Percentiles rank a stretch among this genome's conserved stretches.
Evolutionary conservation across 2,113 vertebrate genomes (phyloP).

Genomic region (Pristiophorus japonicus): DNA sequence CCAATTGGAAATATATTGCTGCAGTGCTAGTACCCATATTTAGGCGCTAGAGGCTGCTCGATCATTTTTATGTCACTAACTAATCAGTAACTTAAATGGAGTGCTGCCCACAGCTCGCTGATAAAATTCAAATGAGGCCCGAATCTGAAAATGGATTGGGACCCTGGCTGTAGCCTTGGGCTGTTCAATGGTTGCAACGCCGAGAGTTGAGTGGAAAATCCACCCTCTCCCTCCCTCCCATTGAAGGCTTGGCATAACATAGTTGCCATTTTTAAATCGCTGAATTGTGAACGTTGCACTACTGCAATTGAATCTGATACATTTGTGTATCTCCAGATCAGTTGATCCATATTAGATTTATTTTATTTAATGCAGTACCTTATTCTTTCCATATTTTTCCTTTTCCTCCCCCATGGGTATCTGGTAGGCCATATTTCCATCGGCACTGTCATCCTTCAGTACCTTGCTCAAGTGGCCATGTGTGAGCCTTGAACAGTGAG

Average conservation of each 20-base stretch:
- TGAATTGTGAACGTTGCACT: too few species aligned
- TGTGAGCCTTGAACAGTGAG: background rate
- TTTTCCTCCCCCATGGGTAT: background rate
- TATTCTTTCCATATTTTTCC: background rate
- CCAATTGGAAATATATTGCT: constrained; percentile 2
- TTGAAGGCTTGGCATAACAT: too few species aligned
- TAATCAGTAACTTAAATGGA: constrained; percentile 1
- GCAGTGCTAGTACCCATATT: background rate
- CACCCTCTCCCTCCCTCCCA: too few species aligned
- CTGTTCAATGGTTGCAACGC: background rate
- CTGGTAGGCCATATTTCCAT: background rate
- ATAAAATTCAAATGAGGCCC: background rate
- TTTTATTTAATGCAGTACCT: background rate
- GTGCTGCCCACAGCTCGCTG: background rate
- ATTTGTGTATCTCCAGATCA: background rate
- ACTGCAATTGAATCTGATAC: too few species aligned
- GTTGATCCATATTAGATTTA: background rate
- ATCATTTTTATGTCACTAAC: constrained; percentile 14
- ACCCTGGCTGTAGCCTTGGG: background rate
- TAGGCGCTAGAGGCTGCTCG: constrained; percentile 34
- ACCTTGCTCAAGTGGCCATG: background rate
- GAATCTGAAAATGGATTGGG: background rate
- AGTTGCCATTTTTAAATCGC: too few species aligned
- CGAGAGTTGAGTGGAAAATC: too few species aligned
- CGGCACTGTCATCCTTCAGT: background rate